phyloP scores from a whole-genome alignment of 2,113 vertebrate genomes.

The Aldabrachelys gigantea region DNA sequence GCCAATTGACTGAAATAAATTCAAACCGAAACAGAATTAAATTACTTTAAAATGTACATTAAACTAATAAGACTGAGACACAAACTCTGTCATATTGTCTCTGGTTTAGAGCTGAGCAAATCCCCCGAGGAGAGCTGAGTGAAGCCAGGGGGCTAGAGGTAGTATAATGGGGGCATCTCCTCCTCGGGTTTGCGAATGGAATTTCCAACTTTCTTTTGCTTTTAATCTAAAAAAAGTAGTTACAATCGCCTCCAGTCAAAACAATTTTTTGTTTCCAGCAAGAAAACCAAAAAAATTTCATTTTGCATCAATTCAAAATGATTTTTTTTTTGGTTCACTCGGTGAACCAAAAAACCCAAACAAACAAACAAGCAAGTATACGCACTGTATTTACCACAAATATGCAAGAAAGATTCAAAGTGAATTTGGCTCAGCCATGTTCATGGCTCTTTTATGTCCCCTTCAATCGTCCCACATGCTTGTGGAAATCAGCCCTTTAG shows the following conservation, averaged over 20 bases:
- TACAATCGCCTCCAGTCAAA: neutral
- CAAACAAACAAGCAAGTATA: neutral
- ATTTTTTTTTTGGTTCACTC: neutral
- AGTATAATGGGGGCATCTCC: neutral
- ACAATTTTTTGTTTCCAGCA: neutral
- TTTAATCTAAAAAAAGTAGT: neutral
- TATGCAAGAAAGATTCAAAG: neutral
- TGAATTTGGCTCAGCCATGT: neutral
- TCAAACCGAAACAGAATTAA: constrained; percentile 36
- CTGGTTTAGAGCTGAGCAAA: neutral
- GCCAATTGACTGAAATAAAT: constrained; percentile 3
- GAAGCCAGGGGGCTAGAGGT: neutral
- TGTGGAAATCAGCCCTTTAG: constrained; percentile 14
- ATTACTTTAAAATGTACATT: neutral
- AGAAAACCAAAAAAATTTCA: neutral
- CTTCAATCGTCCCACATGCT: neutral
- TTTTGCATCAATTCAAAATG: neutral
- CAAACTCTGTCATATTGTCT: neutral
- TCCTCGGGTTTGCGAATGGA: neutral
- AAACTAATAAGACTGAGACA: neutral
- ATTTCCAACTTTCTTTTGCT: neutral
- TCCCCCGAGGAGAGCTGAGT: neutral
- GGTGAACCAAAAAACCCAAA: neutral
- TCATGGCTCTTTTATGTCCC: constrained; percentile 7
- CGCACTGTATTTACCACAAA: neutral